Evolutionary conservation across 2,888 invertebrate species (phyloP), one percentile per base, ranked within the genome.

Genomic region (Polyploca ridens): DNA sequence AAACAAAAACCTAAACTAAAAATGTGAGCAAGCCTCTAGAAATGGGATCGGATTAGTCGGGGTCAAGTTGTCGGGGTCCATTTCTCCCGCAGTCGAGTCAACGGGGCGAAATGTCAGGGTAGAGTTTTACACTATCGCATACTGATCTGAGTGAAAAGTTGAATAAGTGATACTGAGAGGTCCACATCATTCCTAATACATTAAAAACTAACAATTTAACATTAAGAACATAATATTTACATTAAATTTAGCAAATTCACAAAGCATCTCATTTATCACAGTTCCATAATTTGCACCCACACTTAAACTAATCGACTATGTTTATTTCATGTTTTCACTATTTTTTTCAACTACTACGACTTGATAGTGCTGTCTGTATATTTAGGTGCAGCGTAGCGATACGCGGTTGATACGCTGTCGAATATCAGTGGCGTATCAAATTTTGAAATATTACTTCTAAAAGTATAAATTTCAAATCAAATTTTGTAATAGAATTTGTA

Each of bases 221-320:
- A 54, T 19, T 61, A 60, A 63, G 69, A 63, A 64, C 68, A 71
- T 54, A 54, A 73, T 80, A 84, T 77, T 71, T 78, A 81, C 79
- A 80, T 73, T 77, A 76, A 19, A 76, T 67, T 75, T 73, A 83
- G 85, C 87, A 81, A 79, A 82, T 84, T 85, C 85, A 87, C 88
- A 88, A 86, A 87, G 82, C 86, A 74, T 83, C 71, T 78, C 81
- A 72, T 77, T 78, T 91, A 91, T 91, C 91, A 92, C 92, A 91
- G 92, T 88, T 88, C 81, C 87, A 88, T 87, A 84, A 83, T 85
- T 85, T 86, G 84, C 90, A 89, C 89, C 86, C 89, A 86, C 85
- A 79, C 87, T 77, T 81, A 75, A 69, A 73, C 75, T 54, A 54
- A 54, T 46, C 54, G 54, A 41, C 41, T 41, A 41, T 41, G 8